Percentiles rank a stretch among this genome's conserved stretches.
Conservation (phyloP, 2,888 invertebrate genomes). For the Clusia tigrina region DNA sequence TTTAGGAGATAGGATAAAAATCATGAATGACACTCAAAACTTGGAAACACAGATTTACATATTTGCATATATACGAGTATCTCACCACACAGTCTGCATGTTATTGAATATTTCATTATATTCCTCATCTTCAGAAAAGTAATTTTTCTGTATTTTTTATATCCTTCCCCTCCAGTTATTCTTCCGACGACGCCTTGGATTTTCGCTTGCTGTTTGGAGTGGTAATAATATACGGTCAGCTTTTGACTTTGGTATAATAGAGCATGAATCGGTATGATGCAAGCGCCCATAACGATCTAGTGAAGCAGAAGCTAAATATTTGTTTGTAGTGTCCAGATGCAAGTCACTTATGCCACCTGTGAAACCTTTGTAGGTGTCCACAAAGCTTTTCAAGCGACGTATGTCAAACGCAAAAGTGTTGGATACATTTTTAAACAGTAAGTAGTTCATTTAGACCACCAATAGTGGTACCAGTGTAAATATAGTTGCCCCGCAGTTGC, state of each 20-base stretch:
- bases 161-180: too few species aligned
- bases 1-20: too few species aligned
- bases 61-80: too few species aligned
- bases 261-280: constrained; percentile 76
- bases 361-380: constrained; percentile 85
- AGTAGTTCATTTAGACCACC: constrained; percentile 85
- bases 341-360: constrained; percentile 84
- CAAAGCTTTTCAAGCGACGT: constrained; percentile 70
- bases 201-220: too few species aligned
- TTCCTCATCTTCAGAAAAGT: constrained; percentile 66
- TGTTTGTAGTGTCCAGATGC: constrained; percentile 70
- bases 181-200: too few species aligned
- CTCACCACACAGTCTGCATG: constrained; percentile 68
- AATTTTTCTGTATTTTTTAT: too few species aligned
- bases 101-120: constrained; percentile 74
- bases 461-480: constrained; percentile 84
- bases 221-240: constrained; percentile 67
- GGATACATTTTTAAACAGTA: too few species aligned
- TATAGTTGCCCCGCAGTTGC: constrained; percentile 52
- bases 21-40: too few species aligned
- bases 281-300: constrained; percentile 83
- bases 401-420: constrained; percentile 88
- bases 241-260: too few species aligned
- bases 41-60: too few species aligned
- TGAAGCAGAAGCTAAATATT: constrained; percentile 75